A percentile compares a stretch with the other conserved stretches of the same genome.
These are phyloP conservation scores for Lucifuga dentata DNA, from an alignment of 2,113 vertebrate species.

Conservation along the genomic window DNA sequence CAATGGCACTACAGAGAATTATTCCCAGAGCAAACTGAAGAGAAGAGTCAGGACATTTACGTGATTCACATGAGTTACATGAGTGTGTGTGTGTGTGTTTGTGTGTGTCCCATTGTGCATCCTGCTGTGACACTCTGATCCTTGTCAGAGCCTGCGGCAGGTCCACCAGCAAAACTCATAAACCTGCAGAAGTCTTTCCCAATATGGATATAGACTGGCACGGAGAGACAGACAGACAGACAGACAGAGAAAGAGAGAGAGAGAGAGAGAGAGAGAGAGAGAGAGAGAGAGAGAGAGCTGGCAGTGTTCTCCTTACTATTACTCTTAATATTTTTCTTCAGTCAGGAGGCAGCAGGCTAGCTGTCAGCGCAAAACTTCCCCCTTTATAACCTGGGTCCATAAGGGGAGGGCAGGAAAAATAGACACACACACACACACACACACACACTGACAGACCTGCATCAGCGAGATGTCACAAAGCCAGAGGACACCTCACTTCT, in stretches of 20 bases:
- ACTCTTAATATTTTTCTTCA: constrained; percentile 54
- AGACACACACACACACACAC: too few relatives aligned
- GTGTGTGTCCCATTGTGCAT: constrained; percentile 28
- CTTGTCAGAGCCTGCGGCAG: constrained; percentile 66
- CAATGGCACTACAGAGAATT: constrained; percentile 50
- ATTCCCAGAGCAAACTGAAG: constrained; percentile 16
- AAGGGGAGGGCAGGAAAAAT: constrained; percentile 23
- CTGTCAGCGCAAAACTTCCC: constrained; percentile 51
- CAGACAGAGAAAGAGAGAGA: neutral
- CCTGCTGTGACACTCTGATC: constrained; percentile 59
- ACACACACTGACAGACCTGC: constrained; percentile 13
- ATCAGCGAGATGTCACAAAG: constrained; percentile 31
- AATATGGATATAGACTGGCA: constrained; percentile 50
- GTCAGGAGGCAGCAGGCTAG: constrained; percentile 54
- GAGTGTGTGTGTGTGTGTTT: constrained; percentile 4
- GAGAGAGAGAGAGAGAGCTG: constrained; percentile 47
- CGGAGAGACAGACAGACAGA: neutral
- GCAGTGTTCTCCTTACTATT: constrained; percentile 46
- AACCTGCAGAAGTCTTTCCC: constrained; percentile 57
- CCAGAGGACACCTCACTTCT: constrained; percentile 19
- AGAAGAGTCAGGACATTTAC: constrained; percentile 6
- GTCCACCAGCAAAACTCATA: constrained; percentile 66
- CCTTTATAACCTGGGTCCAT: constrained; percentile 30
- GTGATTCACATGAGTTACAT: constrained; percentile 29
- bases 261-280: constrained; percentile 29